Percentiles rank a stretch among this genome's conserved stretches.
phyloP scores from a whole-genome alignment of 2,888 invertebrate genomes.

The Callyntrura sp. region DNA sequence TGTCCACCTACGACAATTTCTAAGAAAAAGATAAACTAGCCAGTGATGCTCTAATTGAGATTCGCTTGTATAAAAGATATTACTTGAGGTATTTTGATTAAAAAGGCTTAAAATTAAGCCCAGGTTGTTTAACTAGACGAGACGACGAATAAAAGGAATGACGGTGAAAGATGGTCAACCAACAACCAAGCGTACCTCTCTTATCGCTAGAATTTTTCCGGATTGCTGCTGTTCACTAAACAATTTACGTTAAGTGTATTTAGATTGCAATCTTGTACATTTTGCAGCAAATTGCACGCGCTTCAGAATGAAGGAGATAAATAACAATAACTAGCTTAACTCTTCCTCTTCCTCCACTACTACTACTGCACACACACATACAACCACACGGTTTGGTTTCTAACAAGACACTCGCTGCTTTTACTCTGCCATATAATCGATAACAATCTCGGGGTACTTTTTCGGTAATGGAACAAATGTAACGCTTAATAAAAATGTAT shows the following conservation, averaged over 20 bases:
- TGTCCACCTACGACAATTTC: slow-evolving; percentile 63
- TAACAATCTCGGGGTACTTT: slow-evolving; percentile 15
- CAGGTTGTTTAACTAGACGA: slow-evolving; percentile 26
- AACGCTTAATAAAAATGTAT: slow-evolving; percentile 24
- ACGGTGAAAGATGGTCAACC: not conserved
- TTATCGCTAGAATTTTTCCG: not conserved
- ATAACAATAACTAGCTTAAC: slow-evolving; percentile 33
- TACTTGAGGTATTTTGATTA: not conserved
- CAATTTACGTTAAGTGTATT: slow-evolving; percentile 66
- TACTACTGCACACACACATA: not conserved
- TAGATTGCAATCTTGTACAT: slow-evolving; percentile 53
- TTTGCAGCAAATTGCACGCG: slow-evolving; percentile 13
- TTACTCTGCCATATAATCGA: slow-evolving; percentile 40
- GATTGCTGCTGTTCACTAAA: slow-evolving; percentile 52
- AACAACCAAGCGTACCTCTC: slow-evolving; percentile 8
- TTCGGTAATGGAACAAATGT: slow-evolving; percentile 10
- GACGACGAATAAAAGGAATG: not conserved
- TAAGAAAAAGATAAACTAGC: slow-evolving; percentile 1
- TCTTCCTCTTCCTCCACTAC: not conserved
- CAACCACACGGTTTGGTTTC: slow-evolving; percentile 22
- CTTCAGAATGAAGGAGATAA: not conserved
- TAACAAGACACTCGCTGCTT: slow-evolving; percentile 36
- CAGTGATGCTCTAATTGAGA: slow-evolving; percentile 65
- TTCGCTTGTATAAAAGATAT: slow-evolving; percentile 26
- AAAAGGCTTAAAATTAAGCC: slow-evolving; percentile 4